Evolutionary conservation across 2,113 vertebrate species (phyloP).

Genomic region (Gymnobelideus leadbeateri): DNA sequence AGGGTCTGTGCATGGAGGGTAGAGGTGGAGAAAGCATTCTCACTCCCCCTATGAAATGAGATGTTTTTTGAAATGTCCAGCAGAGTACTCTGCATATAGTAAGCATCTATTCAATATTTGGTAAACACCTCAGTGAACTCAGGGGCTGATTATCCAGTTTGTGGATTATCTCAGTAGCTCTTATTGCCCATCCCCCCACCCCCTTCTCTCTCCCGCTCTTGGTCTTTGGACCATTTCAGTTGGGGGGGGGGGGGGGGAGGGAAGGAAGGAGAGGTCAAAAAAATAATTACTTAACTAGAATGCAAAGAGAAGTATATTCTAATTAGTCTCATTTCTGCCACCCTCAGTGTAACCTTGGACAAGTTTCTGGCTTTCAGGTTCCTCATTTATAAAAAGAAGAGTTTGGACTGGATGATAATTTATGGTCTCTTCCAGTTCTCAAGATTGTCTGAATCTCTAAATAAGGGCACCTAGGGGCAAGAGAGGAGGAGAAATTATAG

Average conservation of each 20-base stretch:
- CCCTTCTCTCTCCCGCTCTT: too few species aligned
- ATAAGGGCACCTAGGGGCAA: background rate
- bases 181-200: background rate
- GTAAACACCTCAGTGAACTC: background rate
- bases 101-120: background rate
- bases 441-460: background rate
- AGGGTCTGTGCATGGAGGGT: background rate
- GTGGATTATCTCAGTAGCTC: background rate
- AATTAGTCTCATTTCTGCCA: background rate
- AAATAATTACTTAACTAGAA: background rate
- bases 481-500: background rate
- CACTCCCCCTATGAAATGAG: background rate
- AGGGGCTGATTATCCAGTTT: background rate
- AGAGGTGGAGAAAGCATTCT: background rate
- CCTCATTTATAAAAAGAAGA: background rate
- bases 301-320: background rate
- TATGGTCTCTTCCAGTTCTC: background rate
- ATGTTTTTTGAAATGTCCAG: background rate
- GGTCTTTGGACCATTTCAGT: background rate
- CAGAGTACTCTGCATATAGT: background rate
- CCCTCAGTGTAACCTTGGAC: background rate
- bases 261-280: too few species aligned
- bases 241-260: background rate
- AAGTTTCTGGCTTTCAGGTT: background rate
- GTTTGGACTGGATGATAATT: background rate